These are phyloP conservation scores for Anastrepha ludens DNA, from an alignment of 1,140 invertebrate genomes.

Conservation along the genomic window DNA sequence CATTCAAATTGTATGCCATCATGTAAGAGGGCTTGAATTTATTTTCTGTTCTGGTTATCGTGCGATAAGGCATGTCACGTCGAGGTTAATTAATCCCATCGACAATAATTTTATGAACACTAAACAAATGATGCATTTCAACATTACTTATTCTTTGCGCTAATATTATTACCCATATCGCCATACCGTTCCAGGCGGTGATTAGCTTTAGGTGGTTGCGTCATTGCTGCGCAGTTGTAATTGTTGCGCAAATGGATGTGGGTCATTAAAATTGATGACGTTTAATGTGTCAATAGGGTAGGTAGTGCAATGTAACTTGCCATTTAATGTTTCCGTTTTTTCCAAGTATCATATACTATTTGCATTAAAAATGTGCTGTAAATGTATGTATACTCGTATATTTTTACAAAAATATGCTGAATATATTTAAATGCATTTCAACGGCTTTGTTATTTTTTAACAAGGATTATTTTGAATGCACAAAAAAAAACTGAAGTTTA, in stretches of 20 bases:
- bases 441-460: no score
- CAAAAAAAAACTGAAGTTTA: no score
- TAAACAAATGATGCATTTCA: neutral
- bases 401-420: no score
- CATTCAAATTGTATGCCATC: neutral
- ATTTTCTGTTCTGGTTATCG: neutral
- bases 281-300: neutral
- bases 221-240: slow-evolving; percentile 2
- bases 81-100: slow-evolving; percentile 16
- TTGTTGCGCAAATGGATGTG: neutral
- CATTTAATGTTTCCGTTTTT: no score
- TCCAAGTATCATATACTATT: no score
- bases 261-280: neutral
- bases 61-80: neutral
- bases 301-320: no score
- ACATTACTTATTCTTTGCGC: neutral
- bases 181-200: neutral
- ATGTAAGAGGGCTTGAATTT: no score
- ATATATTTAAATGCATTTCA: no score
- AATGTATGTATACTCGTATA: no score
- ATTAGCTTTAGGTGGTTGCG: neutral
- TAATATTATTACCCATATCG: neutral
- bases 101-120: slow-evolving; percentile 14
- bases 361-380: no score
- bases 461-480: no score